These are phyloP conservation scores for Halichondria panicea DNA, from an alignment of 37 sponge, comb jelly and placozoan species.

Conservation along the genomic window DNA sequence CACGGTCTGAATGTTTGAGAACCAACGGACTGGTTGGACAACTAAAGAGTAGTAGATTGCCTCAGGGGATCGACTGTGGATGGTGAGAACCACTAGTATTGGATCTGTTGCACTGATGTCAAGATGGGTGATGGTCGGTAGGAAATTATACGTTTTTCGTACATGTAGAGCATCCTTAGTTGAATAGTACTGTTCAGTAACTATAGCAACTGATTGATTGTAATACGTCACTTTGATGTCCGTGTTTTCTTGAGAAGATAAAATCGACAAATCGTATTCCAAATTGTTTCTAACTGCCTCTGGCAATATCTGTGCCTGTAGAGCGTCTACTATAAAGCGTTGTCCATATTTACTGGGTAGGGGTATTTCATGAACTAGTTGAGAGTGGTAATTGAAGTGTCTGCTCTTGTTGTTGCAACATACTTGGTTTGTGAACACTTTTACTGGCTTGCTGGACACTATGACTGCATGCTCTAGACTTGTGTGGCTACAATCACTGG, in stretches of 20 bases:
- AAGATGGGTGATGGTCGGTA: background rate
- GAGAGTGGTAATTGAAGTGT: slow-evolving; percentile 12
- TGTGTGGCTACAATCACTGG: background rate
- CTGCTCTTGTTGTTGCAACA: background rate
- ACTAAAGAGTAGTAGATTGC: slow-evolving; percentile 7
- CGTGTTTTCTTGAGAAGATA: background rate
- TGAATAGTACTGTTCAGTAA: no score
- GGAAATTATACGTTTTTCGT: no score
- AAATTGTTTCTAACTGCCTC: background rate
- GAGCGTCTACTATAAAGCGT: background rate
- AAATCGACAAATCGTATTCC: background rate
- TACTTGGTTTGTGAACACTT: slow-evolving; percentile 18
- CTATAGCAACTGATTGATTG: no score
- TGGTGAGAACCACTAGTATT: background rate
- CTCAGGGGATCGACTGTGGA: background rate
- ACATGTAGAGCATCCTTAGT: no score
- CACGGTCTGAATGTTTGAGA: slow-evolving; percentile 1
- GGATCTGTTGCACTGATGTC: slow-evolving; percentile 2
- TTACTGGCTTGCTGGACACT: slow-evolving; percentile 1
- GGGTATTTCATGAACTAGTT: slow-evolving; percentile 29
- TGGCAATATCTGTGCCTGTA: slow-evolving; percentile 3
- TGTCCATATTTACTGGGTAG: background rate
- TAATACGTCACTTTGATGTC: background rate
- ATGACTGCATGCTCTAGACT: background rate
- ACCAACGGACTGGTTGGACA: slow-evolving; percentile 18